Conservation (phyloP, 2,888 invertebrate species). For the Ernsta delagoae region DNA sequence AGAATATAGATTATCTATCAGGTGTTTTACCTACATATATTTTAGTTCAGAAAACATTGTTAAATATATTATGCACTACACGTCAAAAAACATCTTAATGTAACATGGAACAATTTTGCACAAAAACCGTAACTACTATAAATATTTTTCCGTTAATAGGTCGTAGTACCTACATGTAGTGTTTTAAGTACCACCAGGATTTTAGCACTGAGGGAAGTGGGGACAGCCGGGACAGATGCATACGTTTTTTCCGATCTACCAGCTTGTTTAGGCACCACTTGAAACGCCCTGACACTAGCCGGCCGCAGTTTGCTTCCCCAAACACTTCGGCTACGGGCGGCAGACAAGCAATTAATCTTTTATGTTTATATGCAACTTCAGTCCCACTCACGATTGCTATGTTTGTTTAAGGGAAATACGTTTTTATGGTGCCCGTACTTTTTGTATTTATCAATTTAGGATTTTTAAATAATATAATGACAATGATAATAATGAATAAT, state of each 20-base stretch:
- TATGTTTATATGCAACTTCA: conserved; percentile 24
- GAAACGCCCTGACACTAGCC: conserved; percentile 41
- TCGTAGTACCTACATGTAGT: too few relatives aligned
- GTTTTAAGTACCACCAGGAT: too few relatives aligned
- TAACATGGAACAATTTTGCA: too few relatives aligned
- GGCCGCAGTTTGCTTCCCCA: conserved; percentile 40
- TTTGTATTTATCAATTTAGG: neutral
- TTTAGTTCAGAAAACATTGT: too few relatives aligned
- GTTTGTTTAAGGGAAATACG: conserved; percentile 21
- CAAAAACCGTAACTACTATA: too few relatives aligned
- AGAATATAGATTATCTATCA: too few relatives aligned
- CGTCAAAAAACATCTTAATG: too few relatives aligned
- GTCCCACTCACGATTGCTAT: conserved; percentile 8
- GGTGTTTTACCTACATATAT: too few relatives aligned
- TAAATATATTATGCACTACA: too few relatives aligned
- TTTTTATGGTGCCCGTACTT: neutral
- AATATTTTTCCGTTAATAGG: too few relatives aligned
- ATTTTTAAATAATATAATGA: too few relatives aligned
- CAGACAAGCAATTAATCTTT: conserved; percentile 30
- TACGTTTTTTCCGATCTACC: conserved; percentile 45
- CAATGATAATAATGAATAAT: too few relatives aligned
- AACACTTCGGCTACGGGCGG: conserved; percentile 12
- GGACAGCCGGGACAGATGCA: conserved; percentile 49
- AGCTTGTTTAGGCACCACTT: conserved; percentile 43
- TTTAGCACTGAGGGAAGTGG: neutral